Conservation (phyloP, 2,113 vertebrate species). For the Brachyistius frenatus region DNA sequence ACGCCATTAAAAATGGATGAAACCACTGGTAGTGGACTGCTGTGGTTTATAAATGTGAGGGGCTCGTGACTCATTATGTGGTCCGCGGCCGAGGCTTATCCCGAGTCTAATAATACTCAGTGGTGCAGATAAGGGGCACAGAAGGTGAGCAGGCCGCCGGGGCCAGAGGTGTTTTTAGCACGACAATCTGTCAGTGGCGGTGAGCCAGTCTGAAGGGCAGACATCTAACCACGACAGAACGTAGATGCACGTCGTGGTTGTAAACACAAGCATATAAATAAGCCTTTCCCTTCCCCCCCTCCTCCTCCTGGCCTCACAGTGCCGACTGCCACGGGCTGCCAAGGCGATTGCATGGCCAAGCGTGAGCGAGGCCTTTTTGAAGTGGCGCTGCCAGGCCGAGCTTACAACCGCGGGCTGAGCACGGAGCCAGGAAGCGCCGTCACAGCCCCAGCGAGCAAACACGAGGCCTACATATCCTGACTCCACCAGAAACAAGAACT, state of each 20-base stretch:
- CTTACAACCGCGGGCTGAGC: conserved; percentile 46
- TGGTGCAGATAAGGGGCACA: conserved; percentile 25
- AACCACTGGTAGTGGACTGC: conserved; percentile 55
- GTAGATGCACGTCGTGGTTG: background rate
- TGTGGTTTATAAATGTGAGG: conserved; percentile 2
- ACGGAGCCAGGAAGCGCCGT: conserved; percentile 41
- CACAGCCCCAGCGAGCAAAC: conserved; percentile 23
- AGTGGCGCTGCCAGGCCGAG: conserved; percentile 49
- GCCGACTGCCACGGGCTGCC: conserved; percentile 41
- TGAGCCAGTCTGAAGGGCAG: background rate
- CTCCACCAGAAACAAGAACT: conserved; percentile 29
- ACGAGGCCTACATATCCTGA: conserved; percentile 47
- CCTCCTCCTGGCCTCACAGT: background rate
- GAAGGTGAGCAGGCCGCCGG: background rate
- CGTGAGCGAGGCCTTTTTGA: conserved; percentile 45
- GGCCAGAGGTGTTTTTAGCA: conserved; percentile 20
- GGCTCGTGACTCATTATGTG: conserved; percentile 13
- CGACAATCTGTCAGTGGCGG: background rate
- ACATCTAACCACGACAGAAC: background rate
- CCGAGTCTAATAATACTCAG: conserved; percentile 40
- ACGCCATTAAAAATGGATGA: conserved; percentile 76
- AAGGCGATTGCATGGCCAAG: conserved; percentile 45
- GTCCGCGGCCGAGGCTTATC: conserved; percentile 5
- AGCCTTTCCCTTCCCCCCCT: background rate
- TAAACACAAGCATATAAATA: conserved; percentile 39